Percentiles rank a stretch among this genome's conserved stretches.
Evolutionary conservation across 2,888 invertebrate genomes (phyloP).

Genomic region (Troilus luridus): DNA sequence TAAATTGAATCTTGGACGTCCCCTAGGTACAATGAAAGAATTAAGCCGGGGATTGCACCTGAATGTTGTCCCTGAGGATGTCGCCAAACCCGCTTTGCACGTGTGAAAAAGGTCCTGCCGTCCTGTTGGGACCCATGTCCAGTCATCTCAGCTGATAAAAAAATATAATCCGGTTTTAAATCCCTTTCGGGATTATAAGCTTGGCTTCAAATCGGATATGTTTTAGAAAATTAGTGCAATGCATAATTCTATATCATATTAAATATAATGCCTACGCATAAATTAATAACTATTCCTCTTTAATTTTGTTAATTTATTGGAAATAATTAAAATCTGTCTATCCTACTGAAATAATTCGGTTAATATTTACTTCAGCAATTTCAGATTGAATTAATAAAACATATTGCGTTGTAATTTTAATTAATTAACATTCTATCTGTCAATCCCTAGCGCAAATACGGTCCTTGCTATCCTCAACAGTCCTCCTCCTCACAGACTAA

Average conservation of each 20-base stretch:
- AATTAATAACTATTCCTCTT: too few relatives aligned
- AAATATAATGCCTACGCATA: background rate
- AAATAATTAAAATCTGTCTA: too few relatives aligned
- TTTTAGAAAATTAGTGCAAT: background rate
- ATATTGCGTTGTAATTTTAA: too few relatives aligned
- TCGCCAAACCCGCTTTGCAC: constrained; percentile 26
- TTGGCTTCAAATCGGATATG: background rate
- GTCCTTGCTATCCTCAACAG: too few relatives aligned
- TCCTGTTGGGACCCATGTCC: background rate
- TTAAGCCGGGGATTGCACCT: background rate
- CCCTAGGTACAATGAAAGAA: background rate
- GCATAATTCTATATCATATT: background rate
- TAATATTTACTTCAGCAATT: too few relatives aligned
- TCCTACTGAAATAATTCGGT: too few relatives aligned
- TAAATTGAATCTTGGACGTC: background rate
- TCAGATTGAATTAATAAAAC: too few relatives aligned
- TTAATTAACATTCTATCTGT: too few relatives aligned
- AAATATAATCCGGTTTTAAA: constrained; percentile 43
- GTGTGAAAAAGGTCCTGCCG: constrained; percentile 20
- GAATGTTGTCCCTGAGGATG: background rate
- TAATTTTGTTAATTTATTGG: too few relatives aligned
- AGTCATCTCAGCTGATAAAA: background rate
- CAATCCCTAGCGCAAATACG: too few relatives aligned
- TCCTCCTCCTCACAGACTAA: too few relatives aligned
- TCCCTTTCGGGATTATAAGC: background rate